Evolutionary conservation across 2,888 invertebrate genomes (phyloP).

Genomic region (Dexiosoma caninum): DNA sequence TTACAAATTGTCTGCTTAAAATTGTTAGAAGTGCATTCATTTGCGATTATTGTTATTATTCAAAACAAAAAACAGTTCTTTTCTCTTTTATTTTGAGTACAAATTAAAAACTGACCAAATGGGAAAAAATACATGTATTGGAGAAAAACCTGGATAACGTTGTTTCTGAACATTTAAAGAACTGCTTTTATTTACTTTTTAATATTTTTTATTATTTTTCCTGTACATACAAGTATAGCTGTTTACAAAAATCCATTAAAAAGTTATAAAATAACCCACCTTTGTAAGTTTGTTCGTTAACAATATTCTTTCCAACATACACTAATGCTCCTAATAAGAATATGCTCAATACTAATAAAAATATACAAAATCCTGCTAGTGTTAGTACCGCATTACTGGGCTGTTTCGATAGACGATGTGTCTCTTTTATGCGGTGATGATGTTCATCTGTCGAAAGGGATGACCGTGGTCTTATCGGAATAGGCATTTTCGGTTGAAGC

Average conservation of each 20-base stretch:
- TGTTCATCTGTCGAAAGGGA: slow-evolving; percentile 76
- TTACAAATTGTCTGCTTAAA: no score
- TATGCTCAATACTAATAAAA: slow-evolving; percentile 74
- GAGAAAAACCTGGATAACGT: no score
- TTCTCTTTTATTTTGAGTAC: no score
- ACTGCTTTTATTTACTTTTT: no score
- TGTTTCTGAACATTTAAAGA: no score
- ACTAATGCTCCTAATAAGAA: slow-evolving; percentile 75
- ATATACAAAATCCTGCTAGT: slow-evolving; percentile 75
- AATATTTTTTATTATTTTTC: no score
- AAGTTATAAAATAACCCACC: slow-evolving; percentile 33
- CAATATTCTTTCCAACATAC: slow-evolving; percentile 75
- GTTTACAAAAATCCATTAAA: background rate
- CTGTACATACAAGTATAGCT: background rate
- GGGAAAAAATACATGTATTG: no score
- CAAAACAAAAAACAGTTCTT: no score
- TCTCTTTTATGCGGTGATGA: slow-evolving; percentile 68
- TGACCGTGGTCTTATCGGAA: slow-evolving; percentile 74
- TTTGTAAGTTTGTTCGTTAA: slow-evolving; percentile 66
- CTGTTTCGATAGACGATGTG: slow-evolving; percentile 55
- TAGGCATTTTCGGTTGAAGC: slow-evolving; percentile 67
- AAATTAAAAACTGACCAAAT: no score
- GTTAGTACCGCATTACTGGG: slow-evolving; percentile 73
- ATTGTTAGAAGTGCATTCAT: no score
- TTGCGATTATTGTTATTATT: no score